Percentiles rank a stretch among this genome's conserved stretches.
phyloP scores from a whole-genome alignment of 2,113 vertebrate species.

The Pterocles gutturalis region DNA sequence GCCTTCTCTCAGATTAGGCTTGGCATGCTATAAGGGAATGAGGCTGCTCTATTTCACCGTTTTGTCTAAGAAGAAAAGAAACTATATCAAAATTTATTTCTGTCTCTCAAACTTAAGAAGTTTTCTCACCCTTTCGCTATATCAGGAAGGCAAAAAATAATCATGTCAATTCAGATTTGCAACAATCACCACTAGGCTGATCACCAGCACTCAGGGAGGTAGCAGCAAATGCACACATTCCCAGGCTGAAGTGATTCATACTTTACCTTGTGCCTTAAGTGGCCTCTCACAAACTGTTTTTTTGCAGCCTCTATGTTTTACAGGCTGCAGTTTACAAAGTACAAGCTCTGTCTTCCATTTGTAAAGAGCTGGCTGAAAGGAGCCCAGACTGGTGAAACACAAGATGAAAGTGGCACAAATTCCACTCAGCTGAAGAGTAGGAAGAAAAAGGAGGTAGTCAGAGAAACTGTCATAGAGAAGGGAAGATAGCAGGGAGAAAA shows the following conservation, averaged over 20 bases:
- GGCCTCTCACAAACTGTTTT: not conserved
- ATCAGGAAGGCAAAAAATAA: not conserved
- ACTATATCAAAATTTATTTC: not conserved
- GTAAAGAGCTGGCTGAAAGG: not conserved
- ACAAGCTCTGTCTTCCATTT: not conserved
- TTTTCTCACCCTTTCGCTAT: not conserved
- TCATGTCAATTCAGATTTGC: not conserved
- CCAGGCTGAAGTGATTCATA: not conserved
- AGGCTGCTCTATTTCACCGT: not conserved
- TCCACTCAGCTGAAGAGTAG: not conserved
- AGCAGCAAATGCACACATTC: fast-evolving
- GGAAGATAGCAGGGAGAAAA: not conserved
- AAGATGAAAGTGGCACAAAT: not conserved
- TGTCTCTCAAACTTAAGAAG: not conserved
- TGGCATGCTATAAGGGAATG: not conserved
- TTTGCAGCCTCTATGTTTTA: not conserved
- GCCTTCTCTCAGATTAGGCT: not conserved
- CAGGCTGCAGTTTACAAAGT: not conserved
- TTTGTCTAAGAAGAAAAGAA: not conserved
- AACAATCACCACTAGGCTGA: not conserved
- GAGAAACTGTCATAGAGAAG: not conserved
- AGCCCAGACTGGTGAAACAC: fast-evolving
- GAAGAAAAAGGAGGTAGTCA: not conserved
- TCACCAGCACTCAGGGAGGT: not conserved
- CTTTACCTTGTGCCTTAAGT: not conserved